Evolutionary conservation across 2,888 invertebrate species (phyloP).

Genomic region (Thysanoteuthis rhombus): DNA sequence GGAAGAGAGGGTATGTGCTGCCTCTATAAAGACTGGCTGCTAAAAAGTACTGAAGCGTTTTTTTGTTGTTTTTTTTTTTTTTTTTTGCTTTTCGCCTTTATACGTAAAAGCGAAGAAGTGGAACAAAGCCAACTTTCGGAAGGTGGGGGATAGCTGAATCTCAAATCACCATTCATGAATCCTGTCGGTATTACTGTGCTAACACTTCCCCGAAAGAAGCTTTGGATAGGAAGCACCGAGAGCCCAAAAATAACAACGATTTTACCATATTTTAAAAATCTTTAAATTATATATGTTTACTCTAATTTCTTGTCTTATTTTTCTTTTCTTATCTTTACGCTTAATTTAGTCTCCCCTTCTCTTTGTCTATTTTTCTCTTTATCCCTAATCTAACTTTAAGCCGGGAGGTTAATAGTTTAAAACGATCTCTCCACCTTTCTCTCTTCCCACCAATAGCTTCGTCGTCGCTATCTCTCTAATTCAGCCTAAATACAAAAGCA

Average conservation of each 20-base stretch:
- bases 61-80: too few relatives aligned
- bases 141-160: too few relatives aligned
- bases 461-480: not conserved
- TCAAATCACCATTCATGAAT: not conserved
- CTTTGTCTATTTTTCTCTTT: not conserved
- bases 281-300: not conserved
- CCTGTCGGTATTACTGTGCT: not conserved
- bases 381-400: constrained; percentile 12
- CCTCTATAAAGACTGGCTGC: too few relatives aligned
- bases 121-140: too few relatives aligned
- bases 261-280: not conserved
- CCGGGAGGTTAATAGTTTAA: not conserved
- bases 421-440: not conserved
- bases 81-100: too few relatives aligned
- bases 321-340: not conserved
- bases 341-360: not conserved
- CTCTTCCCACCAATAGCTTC: not conserved
- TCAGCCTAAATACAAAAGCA: not conserved
- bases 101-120: too few relatives aligned
- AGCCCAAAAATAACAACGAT: not conserved
- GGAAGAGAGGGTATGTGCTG: too few relatives aligned
- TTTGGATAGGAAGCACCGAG: not conserved
- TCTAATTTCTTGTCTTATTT: not conserved
- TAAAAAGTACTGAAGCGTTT: too few relatives aligned
- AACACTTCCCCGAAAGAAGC: not conserved